These are phyloP conservation scores for Tetanocera ferruginea DNA, from an alignment of 2,888 invertebrate species.

Conservation along the genomic window DNA sequence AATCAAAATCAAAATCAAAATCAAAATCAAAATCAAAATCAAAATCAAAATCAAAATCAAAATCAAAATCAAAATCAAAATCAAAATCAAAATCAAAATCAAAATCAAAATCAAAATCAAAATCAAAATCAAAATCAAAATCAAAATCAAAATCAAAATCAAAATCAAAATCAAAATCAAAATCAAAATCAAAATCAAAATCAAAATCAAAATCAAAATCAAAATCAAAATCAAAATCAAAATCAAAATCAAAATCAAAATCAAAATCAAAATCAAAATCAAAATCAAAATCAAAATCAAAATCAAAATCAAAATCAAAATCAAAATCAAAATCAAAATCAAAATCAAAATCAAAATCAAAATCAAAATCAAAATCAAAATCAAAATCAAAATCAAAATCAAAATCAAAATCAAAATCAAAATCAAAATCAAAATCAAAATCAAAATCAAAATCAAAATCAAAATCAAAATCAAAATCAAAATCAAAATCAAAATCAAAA, in stretches of 20 bases:
- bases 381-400: background rate
- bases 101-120: background rate
- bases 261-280: background rate
- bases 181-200: background rate
- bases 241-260: background rate
- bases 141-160: background rate
- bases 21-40: background rate
- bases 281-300: background rate
- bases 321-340: background rate
- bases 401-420: too few species aligned
- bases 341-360: background rate
- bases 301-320: background rate
- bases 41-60: background rate
- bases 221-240: background rate
- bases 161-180: background rate
- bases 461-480: too few species aligned
- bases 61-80: background rate
- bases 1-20: background rate
- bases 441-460: too few species aligned
- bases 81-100: too few species aligned
- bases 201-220: background rate
- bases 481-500: too few species aligned
- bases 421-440: too few species aligned
- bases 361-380: background rate
- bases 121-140: background rate